Base-by-base conservation (phyloP, 2,888 invertebrate species). In the Coenonympha arcania region DNA sequence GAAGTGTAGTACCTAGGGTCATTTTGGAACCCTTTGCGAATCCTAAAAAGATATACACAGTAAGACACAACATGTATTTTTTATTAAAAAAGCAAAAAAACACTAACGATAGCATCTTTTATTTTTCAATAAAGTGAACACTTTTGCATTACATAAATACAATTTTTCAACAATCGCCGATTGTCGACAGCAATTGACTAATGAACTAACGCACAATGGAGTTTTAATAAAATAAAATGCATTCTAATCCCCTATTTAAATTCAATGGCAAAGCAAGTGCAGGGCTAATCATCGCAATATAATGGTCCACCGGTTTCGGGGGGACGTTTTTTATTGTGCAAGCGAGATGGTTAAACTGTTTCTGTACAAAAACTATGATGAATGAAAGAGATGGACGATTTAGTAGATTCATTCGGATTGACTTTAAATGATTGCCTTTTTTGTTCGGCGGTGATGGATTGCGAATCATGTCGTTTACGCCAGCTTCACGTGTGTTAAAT, bases 231-330 rank as follows among this genome's bases (percentile, higher is more conserved):
- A 83, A 43, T 83, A 82, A 82, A 80, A 79, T 69, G 73, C 74
- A 71, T 70, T 69, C 71, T 84, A 84, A 85, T 85, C 84, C 82
- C 81, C 83, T 71, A 82, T 86, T 86, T 86, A 85, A 84, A 86
- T 86, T 85, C 83, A 86, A 85, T 86, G 74, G 76, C 69, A 68
- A 61, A 68, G 84, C 85, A 85, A 85, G 86, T 86, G 85, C 77
- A 62, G 75, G 68, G 71, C 79, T 85, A 86, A 86, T 86, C 85
- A 85, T 86, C 79, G 79, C 84, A 82, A 84, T 85, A 86, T 86
- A 86, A 86, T 83, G 85, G 79, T 71, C 67, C 80, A 69, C 63
- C 70, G 80, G 76, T 67, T 76, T 57, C 54, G 63, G 68, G 69
- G 81, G 82, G 79, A 68, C 49, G 36, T 76, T 82, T 71, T 84